Conservation (phyloP, 2,888 invertebrate genomes). For the Eilema depressum region DNA sequence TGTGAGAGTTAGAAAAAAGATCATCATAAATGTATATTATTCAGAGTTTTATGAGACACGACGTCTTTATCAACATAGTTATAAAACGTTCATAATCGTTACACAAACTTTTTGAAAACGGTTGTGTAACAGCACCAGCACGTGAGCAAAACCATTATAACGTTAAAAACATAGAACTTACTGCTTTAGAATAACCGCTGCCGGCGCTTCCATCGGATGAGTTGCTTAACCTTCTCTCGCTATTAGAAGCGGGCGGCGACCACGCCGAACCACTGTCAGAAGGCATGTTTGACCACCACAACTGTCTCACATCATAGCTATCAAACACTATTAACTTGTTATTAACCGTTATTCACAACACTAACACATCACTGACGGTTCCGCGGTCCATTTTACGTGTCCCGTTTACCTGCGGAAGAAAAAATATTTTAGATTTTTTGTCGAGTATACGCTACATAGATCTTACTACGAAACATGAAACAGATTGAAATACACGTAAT, state of each 20-base stretch:
- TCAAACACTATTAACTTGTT: constrained; percentile 56
- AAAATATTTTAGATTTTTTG: constrained; percentile 47
- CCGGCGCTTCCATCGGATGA: constrained; percentile 84
- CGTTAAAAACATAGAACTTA: constrained; percentile 62
- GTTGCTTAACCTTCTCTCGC: constrained; percentile 84
- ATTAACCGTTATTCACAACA: constrained; percentile 67
- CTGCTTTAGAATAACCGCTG: constrained; percentile 84
- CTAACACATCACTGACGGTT: constrained; percentile 74
- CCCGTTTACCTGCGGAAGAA: constrained; percentile 72
- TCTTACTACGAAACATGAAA: constrained; percentile 37
- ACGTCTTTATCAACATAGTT: neutral
- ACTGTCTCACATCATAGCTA: constrained; percentile 78
- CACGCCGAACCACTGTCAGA: constrained; percentile 83
- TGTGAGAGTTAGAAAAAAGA: neutral
- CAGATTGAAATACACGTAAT: constrained; percentile 17
- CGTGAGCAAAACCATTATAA: constrained; percentile 27
- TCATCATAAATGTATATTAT: neutral
- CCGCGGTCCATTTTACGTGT: constrained; percentile 70
- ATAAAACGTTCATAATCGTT: constrained; percentile 18
- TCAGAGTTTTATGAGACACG: neutral
- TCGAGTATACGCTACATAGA: constrained; percentile 34
- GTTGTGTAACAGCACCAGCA: constrained; percentile 34
- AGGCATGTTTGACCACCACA: constrained; percentile 76
- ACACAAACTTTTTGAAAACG: constrained; percentile 37
- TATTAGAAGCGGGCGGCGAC: constrained; percentile 82